Percentiles rank a stretch among this genome's conserved stretches.
Conservation (phyloP, 2,888 invertebrate species). For the Salpingus planirostris region DNA sequence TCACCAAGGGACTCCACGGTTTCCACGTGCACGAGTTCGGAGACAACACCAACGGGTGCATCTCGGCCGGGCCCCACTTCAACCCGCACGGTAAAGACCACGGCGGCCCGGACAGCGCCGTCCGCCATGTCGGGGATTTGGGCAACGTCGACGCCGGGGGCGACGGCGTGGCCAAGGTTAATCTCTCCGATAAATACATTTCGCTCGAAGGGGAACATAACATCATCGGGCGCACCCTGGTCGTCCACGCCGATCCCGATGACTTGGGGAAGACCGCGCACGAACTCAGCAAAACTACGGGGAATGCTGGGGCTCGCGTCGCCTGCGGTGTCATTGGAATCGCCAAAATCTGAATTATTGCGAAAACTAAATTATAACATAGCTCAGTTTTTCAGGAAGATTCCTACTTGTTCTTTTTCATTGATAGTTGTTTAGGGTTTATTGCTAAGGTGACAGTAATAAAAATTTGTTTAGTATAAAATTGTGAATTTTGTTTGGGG, state of each 20-base stretch:
- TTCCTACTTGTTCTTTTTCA: no score
- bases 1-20: conserved; percentile 72
- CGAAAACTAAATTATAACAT: no score
- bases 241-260: conserved; percentile 88
- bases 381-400: no score
- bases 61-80: conserved; percentile 91
- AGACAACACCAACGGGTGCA: conserved; percentile 91
- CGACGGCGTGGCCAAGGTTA: conserved; percentile 57
- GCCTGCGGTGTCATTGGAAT: conserved; percentile 87
- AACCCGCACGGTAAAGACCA: conserved; percentile 78
- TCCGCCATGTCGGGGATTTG: conserved; percentile 84
- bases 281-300: conserved; percentile 86
- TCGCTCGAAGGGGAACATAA: conserved; percentile 62
- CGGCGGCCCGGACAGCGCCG: conserved; percentile 63
- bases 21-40: conserved; percentile 97
- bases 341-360: conserved; percentile 41
- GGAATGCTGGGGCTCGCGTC: conserved; percentile 86
- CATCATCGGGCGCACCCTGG: conserved; percentile 77
- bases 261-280: conserved; percentile 90
- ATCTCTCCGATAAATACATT: conserved; percentile 54
- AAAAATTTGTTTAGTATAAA: no score
- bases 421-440: no score
- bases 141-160: conserved; percentile 54
- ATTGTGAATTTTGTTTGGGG: no score
- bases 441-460: no score